Percentiles rank a stretch among this genome's conserved stretches.
Evolutionary conservation across 2,797 vertebrate species (phyloP).

Genomic region (Lophius americanus): DNA sequence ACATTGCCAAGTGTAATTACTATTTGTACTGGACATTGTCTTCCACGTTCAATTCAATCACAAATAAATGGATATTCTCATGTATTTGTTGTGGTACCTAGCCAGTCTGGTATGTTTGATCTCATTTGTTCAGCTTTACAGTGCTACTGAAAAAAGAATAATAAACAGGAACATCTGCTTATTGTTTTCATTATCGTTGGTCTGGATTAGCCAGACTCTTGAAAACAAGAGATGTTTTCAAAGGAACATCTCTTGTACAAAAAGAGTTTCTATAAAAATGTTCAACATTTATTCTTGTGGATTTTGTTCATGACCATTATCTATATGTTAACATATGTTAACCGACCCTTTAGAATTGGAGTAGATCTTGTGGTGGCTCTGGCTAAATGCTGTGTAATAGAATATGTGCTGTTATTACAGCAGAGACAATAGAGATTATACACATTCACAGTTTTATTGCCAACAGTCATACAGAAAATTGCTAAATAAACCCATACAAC

Average conservation of each 20-base stretch:
- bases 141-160: neutral
- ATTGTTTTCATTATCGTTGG: too few relatives aligned
- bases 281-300: neutral
- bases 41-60: neutral
- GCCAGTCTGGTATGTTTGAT: neutral
- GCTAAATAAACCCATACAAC: constrained; percentile 77
- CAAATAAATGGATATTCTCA: neutral
- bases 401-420: constrained; percentile 10
- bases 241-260: too few relatives aligned
- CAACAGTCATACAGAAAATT: constrained; percentile 82
- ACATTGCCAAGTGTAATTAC: too few relatives aligned
- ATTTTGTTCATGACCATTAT: too few relatives aligned
- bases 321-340: neutral
- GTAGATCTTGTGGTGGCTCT: neutral
- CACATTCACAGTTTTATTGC: constrained; percentile 85
- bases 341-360: neutral
- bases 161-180: neutral
- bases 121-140: neutral
- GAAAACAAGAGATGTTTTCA: too few relatives aligned
- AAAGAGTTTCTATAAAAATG: neutral
- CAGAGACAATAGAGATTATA: constrained; percentile 48
- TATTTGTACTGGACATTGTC: too few relatives aligned
- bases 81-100: neutral
- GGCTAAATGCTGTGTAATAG: neutral
- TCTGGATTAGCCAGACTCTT: too few relatives aligned